Base-by-base conservation (phyloP, 2,113 vertebrate genomes). In the Elanus axillaris region DNA sequence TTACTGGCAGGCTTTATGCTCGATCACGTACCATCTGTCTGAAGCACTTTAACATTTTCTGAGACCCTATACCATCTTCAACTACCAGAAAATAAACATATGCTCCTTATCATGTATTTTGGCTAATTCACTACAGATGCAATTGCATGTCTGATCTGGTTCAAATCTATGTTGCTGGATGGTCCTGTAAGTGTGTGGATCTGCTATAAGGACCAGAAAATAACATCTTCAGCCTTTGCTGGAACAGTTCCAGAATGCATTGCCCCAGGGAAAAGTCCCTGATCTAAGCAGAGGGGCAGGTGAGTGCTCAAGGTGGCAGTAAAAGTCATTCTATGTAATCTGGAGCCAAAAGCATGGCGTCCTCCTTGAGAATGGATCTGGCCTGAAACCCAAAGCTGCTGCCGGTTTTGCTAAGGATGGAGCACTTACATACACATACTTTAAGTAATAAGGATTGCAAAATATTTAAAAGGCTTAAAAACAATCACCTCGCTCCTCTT, bases 381-480 rank as follows among this genome's bases (percentile, higher is more conserved):
- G 22, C 34, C 52, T 45, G 40, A 45, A 84, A 36, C 16, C 16
- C 66, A 72, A 5, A 88, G 13, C 17, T 86, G 31, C 60, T 81
- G 36, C 45, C 59, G 48, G 36, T 36, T 90, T 85, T 88, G 62
- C 36, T 21, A 11, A 60, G 60, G 34, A 9, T 48, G 31, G 52
- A 87, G 27, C 23, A 48, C 8, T 52, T 52, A 27, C 20, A 14
- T 11, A 19, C 10, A 59, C 7, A 22, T 4, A 38, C 32, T 34
- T 53, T 0, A 77, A 50, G 8, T 38, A 67, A 64, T 13, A 52
- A 0, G 4, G 45, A 19, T 26, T 31, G 11, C 5, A 1, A 83
- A 50, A n/a, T 26, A 66, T 34, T 48, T 75, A 31, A 75, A 82
- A 68, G 19, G 36, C 32, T 71, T 74, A 18, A 60, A 81, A 77